Evolutionary conservation across 2,113 vertebrate genomes (phyloP).

Genomic region (Myiopsitta monachus): DNA sequence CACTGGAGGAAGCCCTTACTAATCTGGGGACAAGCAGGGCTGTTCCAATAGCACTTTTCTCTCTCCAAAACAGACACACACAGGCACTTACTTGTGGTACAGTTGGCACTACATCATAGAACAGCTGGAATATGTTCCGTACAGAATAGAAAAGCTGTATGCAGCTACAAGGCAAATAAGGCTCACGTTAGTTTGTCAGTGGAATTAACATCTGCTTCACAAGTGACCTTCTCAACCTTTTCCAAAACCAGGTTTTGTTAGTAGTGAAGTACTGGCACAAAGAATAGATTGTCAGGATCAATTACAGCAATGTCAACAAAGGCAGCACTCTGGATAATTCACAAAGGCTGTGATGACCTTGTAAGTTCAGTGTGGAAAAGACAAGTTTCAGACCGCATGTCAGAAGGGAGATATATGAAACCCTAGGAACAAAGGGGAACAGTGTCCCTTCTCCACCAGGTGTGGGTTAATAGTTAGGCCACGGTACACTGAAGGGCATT

Average conservation of each 20-base stretch:
- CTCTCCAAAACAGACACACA: background rate
- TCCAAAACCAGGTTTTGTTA: background rate
- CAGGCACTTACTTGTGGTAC: constrained; percentile 88
- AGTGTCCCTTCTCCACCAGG: background rate
- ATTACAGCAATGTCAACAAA: background rate
- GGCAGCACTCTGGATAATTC: background rate
- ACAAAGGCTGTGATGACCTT: background rate
- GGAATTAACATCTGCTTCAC: background rate
- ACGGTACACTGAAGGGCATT: background rate
- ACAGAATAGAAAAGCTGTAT: constrained; percentile 93
- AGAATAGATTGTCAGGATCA: background rate
- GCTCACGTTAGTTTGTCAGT: background rate
- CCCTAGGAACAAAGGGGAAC: background rate
- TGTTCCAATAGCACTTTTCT: accelerated
- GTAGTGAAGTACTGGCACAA: background rate
- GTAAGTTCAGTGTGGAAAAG: background rate
- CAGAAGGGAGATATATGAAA: background rate
- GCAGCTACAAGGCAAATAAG: constrained; percentile 71
- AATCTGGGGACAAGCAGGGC: background rate
- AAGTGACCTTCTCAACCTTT: background rate
- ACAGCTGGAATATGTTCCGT: constrained; percentile 95
- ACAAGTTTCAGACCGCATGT: background rate
- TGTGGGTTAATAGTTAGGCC: background rate
- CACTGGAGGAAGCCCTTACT: background rate
- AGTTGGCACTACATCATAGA: constrained; percentile 94